phyloP scores from a whole-genome alignment of 2,113 vertebrate genomes.

The Tauraco erythrolophus region DNA sequence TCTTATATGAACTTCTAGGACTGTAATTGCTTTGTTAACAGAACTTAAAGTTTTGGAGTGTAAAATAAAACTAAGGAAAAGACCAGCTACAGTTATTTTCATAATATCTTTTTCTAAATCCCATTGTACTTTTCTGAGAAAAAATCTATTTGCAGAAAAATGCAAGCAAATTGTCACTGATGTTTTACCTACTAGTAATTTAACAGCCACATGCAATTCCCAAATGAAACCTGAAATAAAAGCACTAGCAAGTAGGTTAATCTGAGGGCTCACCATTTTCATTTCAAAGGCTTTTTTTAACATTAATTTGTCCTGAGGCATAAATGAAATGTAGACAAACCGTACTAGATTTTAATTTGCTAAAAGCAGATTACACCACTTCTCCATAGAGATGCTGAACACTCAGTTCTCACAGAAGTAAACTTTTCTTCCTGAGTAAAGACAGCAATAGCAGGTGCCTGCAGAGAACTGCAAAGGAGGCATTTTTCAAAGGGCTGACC shows the following conservation, averaged over 20 bases:
- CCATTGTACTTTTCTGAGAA: not conserved
- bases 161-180: not conserved
- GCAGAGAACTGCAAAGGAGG: not conserved
- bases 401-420: not conserved
- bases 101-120: not conserved
- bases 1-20: not conserved
- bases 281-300: conserved; percentile 49
- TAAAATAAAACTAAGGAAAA: not conserved
- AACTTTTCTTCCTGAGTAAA: not conserved
- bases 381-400: not conserved
- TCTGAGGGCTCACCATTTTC: conserved; percentile 17
- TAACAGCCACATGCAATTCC: not conserved
- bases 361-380: conserved; percentile 28
- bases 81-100: not conserved
- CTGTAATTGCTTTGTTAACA: not conserved
- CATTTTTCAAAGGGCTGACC: not conserved
- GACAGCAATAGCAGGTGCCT: not conserved
- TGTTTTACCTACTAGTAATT: conserved; percentile 19
- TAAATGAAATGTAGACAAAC: conserved; percentile 35
- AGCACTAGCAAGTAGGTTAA: conserved; percentile 53
- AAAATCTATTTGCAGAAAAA: conserved; percentile 22
- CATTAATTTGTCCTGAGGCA: conserved; percentile 45
- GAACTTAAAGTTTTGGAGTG: not conserved
- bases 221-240: conserved; percentile 48
- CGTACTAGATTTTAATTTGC: conserved; percentile 7